Percentiles rank a stretch among this genome's conserved stretches.
Evolutionary conservation across 1,140 invertebrate species (phyloP).

Genomic region (Bemisia tabaci): DNA sequence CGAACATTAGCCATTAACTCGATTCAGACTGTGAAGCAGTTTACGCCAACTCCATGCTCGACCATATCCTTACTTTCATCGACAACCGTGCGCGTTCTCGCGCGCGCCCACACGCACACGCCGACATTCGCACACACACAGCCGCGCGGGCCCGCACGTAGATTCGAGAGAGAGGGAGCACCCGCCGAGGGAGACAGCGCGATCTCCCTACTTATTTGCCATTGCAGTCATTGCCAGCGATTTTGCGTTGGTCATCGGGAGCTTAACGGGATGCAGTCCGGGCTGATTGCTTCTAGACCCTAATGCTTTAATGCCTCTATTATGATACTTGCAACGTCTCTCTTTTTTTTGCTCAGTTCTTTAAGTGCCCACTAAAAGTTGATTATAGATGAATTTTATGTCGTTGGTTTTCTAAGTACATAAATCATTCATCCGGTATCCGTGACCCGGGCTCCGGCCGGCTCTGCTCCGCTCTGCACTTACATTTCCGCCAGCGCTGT

Average conservation of each 20-base stretch:
- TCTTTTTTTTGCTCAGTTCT: neutral
- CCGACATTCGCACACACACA: neutral
- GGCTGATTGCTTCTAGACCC: neutral
- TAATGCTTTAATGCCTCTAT: neutral
- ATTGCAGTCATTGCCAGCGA: neutral
- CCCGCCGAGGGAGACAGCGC: neutral
- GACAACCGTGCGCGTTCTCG: neutral
- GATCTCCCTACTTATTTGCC: neutral
- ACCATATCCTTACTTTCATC: neutral
- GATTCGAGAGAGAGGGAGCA: neutral
- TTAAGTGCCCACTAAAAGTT: neutral
- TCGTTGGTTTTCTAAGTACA: neutral
- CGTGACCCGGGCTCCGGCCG: too few relatives aligned
- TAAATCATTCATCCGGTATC: neutral
- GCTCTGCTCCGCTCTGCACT: too few relatives aligned
- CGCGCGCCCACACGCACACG: neutral
- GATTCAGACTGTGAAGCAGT: neutral
- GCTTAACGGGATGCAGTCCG: neutral
- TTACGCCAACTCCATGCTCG: neutral
- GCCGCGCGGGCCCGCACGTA: neutral
- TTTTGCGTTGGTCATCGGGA: neutral
- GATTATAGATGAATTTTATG: neutral
- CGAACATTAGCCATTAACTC: neutral
- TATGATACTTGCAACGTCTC: neutral
- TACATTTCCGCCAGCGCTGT: too few relatives aligned